A percentile compares a stretch with the other conserved stretches of the same genome.
phyloP scores from a whole-genome alignment of 92 coral and sea anemone species.

The Porites evermanni region DNA sequence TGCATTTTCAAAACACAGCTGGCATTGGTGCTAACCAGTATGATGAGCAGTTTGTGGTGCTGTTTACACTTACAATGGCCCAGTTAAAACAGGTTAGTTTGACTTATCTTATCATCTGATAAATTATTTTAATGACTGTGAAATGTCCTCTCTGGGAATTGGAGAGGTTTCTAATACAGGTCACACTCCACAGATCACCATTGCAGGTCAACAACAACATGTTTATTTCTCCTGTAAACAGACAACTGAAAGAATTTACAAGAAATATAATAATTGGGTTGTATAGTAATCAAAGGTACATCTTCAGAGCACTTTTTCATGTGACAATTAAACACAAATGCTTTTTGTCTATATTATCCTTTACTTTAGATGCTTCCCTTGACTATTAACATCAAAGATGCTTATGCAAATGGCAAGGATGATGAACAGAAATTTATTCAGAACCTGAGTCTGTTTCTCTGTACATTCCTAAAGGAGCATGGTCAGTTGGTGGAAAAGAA shows the following conservation, averaged over 20 bases:
- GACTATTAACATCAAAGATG: constrained; percentile 96
- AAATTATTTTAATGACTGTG: no score
- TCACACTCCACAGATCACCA: no score
- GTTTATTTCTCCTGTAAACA: no score
- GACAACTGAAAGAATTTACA: no score
- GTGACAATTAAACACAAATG: no score
- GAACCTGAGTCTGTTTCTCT: constrained; percentile 95
- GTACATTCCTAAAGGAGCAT: constrained; percentile 95
- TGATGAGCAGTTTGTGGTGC: constrained; percentile 92
- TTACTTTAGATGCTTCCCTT: constrained; percentile 88
- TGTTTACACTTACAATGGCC: constrained; percentile 94
- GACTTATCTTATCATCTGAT: not conserved
- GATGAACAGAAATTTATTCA: constrained; percentile 99
- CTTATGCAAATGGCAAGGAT: constrained; percentile 96
- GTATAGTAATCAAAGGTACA: no score
- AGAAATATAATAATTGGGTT: no score
- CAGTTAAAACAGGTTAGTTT: constrained; percentile 92
- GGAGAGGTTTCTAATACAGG: no score
- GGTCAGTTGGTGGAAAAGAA: constrained; percentile 95
- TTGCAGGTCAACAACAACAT: no score
- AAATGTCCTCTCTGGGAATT: no score
- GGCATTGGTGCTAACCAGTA: constrained; percentile 95
- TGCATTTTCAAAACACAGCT: constrained; percentile 51
- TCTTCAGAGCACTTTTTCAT: no score
- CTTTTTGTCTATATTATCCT: no score